Conservation (phyloP, 2,797 vertebrate species). For the Dendrocincla fuliginosa region DNA sequence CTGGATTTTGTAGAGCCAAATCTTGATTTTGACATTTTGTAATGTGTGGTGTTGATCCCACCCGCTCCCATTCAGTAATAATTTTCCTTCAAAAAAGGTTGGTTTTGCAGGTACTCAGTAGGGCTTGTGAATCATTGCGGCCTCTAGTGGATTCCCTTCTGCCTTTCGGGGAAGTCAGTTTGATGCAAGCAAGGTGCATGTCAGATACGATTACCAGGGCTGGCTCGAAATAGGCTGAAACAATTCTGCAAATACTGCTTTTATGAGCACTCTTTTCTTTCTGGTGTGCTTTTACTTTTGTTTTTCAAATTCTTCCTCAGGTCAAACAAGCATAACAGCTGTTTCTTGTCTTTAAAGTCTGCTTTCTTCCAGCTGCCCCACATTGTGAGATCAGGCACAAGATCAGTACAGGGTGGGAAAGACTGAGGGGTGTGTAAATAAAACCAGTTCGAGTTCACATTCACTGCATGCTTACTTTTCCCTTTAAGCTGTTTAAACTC, state of each 20-base stretch:
- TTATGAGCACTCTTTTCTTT: background rate
- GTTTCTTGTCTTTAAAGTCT: conserved; percentile 13
- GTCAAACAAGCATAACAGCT: conserved; percentile 14
- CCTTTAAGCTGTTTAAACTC: background rate
- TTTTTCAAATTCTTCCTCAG: background rate
- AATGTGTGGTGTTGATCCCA: background rate
- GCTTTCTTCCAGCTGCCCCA: background rate
- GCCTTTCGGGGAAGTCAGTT: background rate
- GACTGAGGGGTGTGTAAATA: background rate
- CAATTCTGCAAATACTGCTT: background rate
- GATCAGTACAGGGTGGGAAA: background rate
- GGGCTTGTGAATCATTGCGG: background rate
- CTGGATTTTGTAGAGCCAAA: background rate
- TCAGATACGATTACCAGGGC: background rate
- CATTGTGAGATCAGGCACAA: background rate
- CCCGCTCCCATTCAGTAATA: accelerated
- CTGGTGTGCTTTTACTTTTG: background rate
- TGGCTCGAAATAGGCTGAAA: background rate
- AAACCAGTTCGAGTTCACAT: background rate
- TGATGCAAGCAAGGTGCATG: background rate
- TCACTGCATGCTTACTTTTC: background rate
- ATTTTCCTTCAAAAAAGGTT: background rate
- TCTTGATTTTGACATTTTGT: background rate
- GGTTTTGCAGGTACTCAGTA: background rate
- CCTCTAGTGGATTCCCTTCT: background rate